These are phyloP conservation scores for Acrossocheilus fasciatus DNA, from an alignment of 2,797 vertebrate species.

Conservation along the genomic window DNA sequence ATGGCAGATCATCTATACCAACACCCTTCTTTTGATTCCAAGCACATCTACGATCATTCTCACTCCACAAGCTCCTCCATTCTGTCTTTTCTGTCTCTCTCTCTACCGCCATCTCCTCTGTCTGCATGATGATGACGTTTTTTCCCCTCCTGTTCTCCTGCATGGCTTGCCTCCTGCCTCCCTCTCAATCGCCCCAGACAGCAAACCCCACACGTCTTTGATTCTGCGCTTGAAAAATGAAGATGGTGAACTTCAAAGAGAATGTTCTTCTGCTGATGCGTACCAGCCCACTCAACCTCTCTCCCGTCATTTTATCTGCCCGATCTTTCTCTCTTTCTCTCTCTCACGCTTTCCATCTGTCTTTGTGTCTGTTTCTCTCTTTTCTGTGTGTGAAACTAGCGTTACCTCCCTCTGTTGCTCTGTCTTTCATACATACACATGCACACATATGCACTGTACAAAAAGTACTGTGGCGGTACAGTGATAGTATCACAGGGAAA, in stretches of 20 bases:
- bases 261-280: slow-evolving; percentile 76
- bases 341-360: slow-evolving; percentile 15
- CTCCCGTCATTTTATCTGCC: slow-evolving; percentile 64
- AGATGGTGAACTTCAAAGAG: slow-evolving; percentile 80
- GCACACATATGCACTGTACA: slow-evolving; percentile 17
- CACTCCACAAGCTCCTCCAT: slow-evolving; percentile 25
- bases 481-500: background rate
- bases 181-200: slow-evolving; percentile 64
- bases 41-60: slow-evolving; percentile 54
- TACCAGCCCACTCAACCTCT: slow-evolving; percentile 70
- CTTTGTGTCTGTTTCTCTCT: slow-evolving; percentile 23
- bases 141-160: slow-evolving; percentile 50
- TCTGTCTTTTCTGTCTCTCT: slow-evolving; percentile 50
- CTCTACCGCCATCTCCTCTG: slow-evolving; percentile 50
- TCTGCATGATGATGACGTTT: slow-evolving; percentile 60
- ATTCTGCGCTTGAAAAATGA: slow-evolving; percentile 77
- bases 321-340: slow-evolving; percentile 47
- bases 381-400: slow-evolving; percentile 15
- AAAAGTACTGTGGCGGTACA: slow-evolving; percentile 18
- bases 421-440: slow-evolving; percentile 28
- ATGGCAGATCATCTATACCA: slow-evolving; percentile 36
- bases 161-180: slow-evolving; percentile 59
- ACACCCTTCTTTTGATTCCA: slow-evolving; percentile 50
- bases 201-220: slow-evolving; percentile 74
- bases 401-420: background rate